phyloP scores from a whole-genome alignment of 2,113 vertebrate species.

The Chloropsis hardwickii region DNA sequence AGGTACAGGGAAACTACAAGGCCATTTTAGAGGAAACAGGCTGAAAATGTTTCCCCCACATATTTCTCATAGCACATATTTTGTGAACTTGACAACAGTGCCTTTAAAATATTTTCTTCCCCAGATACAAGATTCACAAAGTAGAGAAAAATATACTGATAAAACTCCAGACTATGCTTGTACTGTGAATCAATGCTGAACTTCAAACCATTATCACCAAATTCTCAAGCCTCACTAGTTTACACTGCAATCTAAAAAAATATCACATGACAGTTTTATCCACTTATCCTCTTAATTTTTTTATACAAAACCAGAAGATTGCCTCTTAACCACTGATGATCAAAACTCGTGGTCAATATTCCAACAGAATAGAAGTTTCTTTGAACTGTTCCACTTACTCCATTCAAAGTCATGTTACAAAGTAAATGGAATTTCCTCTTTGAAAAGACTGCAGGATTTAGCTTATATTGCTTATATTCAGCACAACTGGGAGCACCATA shows the following conservation, averaged over 20 bases:
- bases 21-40: neutral
- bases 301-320: neutral
- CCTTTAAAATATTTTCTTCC: neutral
- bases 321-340: neutral
- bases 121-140: fast-evolving
- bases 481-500: neutral
- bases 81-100: neutral
- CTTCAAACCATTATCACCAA: neutral
- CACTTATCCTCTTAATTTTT: neutral
- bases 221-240: neutral
- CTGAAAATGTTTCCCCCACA: neutral
- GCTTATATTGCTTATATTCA: neutral
- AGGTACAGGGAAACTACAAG: neutral
- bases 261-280: neutral
- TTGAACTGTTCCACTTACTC: neutral
- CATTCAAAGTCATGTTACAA: neutral
- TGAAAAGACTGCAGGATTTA: neutral
- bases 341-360: neutral
- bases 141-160: neutral
- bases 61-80: neutral
- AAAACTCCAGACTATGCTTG: neutral
- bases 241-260: neutral
- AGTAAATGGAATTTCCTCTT: neutral
- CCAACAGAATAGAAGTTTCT: neutral
- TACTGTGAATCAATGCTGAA: neutral